Conservation (phyloP, 2,113 vertebrate species). For the Ailurus styani region DNA sequence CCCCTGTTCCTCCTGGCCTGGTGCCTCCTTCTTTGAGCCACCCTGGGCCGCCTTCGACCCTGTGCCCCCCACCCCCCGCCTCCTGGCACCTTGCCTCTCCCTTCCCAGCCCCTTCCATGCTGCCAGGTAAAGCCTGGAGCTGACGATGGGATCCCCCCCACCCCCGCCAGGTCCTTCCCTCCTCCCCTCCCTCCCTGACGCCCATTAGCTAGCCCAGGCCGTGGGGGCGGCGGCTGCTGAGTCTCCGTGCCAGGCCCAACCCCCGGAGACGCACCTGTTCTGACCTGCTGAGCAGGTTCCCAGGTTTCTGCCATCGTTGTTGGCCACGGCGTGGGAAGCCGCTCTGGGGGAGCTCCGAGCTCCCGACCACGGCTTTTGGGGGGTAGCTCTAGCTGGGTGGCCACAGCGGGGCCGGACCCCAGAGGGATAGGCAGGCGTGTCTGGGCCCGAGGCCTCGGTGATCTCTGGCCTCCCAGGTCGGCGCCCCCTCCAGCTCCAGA, state of each 20-base stretch:
- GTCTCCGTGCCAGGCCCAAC: slow-evolving; percentile 66
- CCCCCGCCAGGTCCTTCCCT: neutral
- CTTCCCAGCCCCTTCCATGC: neutral
- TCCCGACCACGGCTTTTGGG: slow-evolving; percentile 22
- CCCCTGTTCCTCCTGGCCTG: neutral
- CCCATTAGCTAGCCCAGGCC: slow-evolving; percentile 65
- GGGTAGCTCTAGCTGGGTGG: slow-evolving; percentile 33
- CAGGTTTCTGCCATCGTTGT: slow-evolving; percentile 75
- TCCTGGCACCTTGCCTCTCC: neutral
- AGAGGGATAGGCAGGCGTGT: neutral
- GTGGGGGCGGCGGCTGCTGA: slow-evolving; percentile 66
- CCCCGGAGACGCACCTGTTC: slow-evolving; percentile 77
- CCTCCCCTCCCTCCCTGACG: slow-evolving; percentile 52
- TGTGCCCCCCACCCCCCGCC: too few relatives aligned
- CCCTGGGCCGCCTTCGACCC: neutral
- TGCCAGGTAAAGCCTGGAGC: neutral
- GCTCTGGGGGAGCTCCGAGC: slow-evolving; percentile 61
- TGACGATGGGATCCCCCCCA: neutral
- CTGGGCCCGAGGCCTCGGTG: neutral
- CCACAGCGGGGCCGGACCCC: slow-evolving; percentile 6
- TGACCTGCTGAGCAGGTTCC: slow-evolving; percentile 78
- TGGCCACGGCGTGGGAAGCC: slow-evolving; percentile 74
- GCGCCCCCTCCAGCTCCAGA: slow-evolving; percentile 5
- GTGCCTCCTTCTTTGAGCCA: neutral
- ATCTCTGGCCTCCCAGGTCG: neutral